Evolutionary conservation across 2,113 vertebrate genomes (phyloP), one percentile per base, ranked within the genome.

Genomic region (Naja naja): DNA sequence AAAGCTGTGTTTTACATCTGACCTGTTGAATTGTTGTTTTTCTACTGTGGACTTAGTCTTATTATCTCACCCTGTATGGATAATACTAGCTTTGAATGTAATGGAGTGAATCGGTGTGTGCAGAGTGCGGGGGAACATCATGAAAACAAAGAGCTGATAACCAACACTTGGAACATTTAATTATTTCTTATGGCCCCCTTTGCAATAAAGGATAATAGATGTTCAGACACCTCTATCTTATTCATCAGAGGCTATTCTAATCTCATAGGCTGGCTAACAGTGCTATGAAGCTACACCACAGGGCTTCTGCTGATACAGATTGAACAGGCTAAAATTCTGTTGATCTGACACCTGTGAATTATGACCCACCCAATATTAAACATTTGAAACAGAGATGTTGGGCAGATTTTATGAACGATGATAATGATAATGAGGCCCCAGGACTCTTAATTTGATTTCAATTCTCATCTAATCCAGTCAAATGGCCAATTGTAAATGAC

Each of bases 61-160:
- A 64, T 91, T 91, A 52, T 60, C 91, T 91, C 4, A 60, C 55
- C 55, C 45, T 34, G 34, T 27, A 56, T 86, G 18, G 43, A 56
- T 20, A 91, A 60, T 87, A 52, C 60, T 87, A 34, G 47, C 45
- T 64, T 87, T 60, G 85, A 22, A 39, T 25, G 55, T 91, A 91
- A 56, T 55, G n/a, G 60, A 91, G 27, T 64, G 85, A 64, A 91
- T 60, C 5, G 52, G 45, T 39, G 54, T 27, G 10, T 58, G 7
- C 54, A 91, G 47, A 91, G 27, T 8, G 5, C n/a, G 3, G 58
- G 53, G 30, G 53, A 54, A 30, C 39, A 85, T 20, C 20, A 20
- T 81, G 56, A 85, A 91, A 56, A 91, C 54, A 64, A 88, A 69
- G 87, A 69, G 22, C 56, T 69, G 56, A 23, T 87, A 91, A 88